Base-by-base conservation (phyloP, 2,113 vertebrate genomes). In the Casuarius casuarius region DNA sequence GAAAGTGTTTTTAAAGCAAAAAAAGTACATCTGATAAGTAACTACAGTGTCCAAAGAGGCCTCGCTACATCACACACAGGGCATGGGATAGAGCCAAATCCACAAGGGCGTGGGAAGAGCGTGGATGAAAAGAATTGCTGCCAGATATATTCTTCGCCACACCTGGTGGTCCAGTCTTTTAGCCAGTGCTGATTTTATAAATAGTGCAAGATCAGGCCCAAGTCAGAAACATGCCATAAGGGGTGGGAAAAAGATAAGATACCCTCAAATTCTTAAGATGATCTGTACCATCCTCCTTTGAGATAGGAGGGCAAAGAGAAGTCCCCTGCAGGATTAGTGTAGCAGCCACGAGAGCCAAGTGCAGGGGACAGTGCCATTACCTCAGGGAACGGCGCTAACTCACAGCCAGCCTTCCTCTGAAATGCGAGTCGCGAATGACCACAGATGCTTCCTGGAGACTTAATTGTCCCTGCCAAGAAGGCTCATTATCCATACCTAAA, bases 401-500 rank as follows among this genome's bases (percentile, higher is more conserved):
- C 54, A 56, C 52, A 86, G 87, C 62, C 62, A 92, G 58, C 40
- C 33, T 89, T 42, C 44, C 40, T 92, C 51, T 46, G 91, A 92
- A 85, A 76, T 49, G 62, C 5, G 7, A 67, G 68, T 78, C n/a
- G 75, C 72, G 91, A 77, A 51, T 97, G 96, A 92, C 95, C 96
- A 84, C 95, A 95, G 94, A 96, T 95, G 87, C 89, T 95, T 90
- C 26, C 51, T 80, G 81, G 81, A 85, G 91, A 90, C 93, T 94
- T 95, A 94, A 97, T 94, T 95, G 94, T 95, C 91, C 91, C 95
- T 95, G 95, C 84, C 87, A 94, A 74, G 78, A 95, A 97, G 96
- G 92, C 92, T 97, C 95, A 95, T 97, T 97, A 97, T 95, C 91
- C 68, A 38, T 95, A 92, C 75, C 83, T 70, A 96, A 97, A 96